Percentiles rank a stretch among this genome's conserved stretches.
Conservation (phyloP, 2,888 invertebrate species). For the Apotomis betuletana region DNA sequence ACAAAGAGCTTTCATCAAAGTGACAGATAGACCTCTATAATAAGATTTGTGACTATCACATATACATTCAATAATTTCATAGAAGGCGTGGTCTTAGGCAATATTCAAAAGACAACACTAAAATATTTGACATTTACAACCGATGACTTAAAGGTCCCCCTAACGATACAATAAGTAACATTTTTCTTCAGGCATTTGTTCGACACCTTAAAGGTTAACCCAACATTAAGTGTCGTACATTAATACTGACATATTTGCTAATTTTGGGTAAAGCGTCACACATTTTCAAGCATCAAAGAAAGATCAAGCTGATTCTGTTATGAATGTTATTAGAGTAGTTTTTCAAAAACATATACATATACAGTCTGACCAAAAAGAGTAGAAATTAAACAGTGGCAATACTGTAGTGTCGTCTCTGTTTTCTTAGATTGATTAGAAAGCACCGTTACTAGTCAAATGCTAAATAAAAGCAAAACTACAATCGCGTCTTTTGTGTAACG, state of each 20-base stretch:
- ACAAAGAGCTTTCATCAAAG: slow-evolving; percentile 67
- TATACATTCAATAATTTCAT: slow-evolving; percentile 57
- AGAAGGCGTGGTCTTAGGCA: slow-evolving; percentile 75
- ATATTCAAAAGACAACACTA: slow-evolving; percentile 51
- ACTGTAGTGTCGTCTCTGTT: no score
- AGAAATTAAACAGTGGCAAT: no score
- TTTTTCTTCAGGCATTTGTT: slow-evolving; percentile 5
- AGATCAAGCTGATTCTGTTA: no score
- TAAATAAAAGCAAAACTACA: no score
- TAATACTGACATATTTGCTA: background rate
- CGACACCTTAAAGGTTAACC: slow-evolving; percentile 10
- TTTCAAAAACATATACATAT: no score
- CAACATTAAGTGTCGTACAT: background rate
- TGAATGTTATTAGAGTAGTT: no score
- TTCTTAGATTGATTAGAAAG: no score
- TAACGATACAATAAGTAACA: slow-evolving; percentile 18
- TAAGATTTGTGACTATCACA: slow-evolving; percentile 55
- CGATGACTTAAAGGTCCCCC: background rate
- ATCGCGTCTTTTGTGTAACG: no score
- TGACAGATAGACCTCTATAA: slow-evolving; percentile 50
- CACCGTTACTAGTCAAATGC: no score
- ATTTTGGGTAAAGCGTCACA: background rate
- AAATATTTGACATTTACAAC: slow-evolving; percentile 25
- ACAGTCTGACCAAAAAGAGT: no score
- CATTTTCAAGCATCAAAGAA: background rate